Conservation (phyloP, 2,888 invertebrate species). For the Polydesmus complanatus region DNA sequence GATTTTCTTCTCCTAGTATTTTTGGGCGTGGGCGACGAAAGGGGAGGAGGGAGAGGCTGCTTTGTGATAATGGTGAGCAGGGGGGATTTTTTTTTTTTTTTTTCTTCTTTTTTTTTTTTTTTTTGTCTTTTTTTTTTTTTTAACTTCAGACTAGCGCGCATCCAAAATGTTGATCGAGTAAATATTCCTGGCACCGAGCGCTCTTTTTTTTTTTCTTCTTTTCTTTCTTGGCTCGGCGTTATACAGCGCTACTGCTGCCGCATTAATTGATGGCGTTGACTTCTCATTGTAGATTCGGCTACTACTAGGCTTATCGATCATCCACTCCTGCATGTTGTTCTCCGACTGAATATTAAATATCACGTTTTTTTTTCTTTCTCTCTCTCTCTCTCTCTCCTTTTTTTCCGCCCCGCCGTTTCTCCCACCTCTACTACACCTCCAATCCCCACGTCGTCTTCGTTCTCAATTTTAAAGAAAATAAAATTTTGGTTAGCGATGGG, state of each 20-base stretch:
- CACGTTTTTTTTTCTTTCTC: conserved; percentile 20
- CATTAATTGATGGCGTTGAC: neutral
- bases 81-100: neutral
- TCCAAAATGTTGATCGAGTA: neutral
- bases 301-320: too few species aligned
- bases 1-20: too few species aligned
- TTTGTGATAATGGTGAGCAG: neutral
- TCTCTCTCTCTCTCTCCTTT: conserved; percentile 4
- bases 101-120: neutral
- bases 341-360: too few species aligned
- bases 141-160: neutral
- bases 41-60: neutral
- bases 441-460: too few species aligned
- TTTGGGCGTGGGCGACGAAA: neutral
- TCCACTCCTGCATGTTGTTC: too few species aligned
- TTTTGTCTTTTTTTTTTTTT: neutral
- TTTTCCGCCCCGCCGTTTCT: conserved; percentile 23
- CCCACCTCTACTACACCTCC: conserved; percentile 13
- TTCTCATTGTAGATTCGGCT: neutral
- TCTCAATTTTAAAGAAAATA: too few species aligned
- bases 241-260: neutral
- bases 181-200: neutral
- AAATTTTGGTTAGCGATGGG: too few species aligned
- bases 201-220: too few species aligned
- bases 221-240: too few species aligned